Evolutionary conservation across 2,797 vertebrate species (phyloP).

Genomic region (Danio kyathit): DNA sequence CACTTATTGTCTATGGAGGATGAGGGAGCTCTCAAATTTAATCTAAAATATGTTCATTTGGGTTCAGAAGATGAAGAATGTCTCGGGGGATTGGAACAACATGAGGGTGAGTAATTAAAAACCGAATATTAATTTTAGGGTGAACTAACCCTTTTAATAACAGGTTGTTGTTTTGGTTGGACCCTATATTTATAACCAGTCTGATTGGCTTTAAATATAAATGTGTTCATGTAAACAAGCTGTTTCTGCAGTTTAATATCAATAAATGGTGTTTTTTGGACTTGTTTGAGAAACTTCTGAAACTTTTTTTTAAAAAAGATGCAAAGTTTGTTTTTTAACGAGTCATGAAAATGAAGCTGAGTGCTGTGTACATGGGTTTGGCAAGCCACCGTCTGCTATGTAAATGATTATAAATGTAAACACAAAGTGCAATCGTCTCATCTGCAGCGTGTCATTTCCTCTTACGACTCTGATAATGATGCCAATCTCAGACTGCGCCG

Average conservation of each 20-base stretch:
- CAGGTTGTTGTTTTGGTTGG: no score
- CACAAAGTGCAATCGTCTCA: background rate
- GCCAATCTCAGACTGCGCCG: constrained; percentile 3
- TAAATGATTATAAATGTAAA: constrained; percentile 12
- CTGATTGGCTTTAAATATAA: background rate
- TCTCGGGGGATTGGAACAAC: no score
- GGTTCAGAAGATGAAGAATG: no score
- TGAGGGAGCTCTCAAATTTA: no score
- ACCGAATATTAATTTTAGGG: no score
- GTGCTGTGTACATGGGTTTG: background rate
- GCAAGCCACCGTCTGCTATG: background rate
- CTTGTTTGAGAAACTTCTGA: background rate
- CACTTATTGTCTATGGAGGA: no score
- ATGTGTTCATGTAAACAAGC: background rate
- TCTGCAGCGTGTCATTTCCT: constrained; percentile 11
- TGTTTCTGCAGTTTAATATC: background rate
- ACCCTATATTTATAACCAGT: no score
- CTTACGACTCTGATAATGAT: constrained; percentile 28
- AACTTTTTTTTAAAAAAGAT: background rate
- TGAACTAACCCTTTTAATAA: no score
- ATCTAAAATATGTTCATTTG: no score
- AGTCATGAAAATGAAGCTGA: background rate
- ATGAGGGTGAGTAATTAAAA: no score
- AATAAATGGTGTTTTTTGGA: background rate
- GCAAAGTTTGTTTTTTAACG: background rate